Base-by-base conservation (phyloP, 2,797 vertebrate genomes). In the Sphenopsis melanotis region DNA sequence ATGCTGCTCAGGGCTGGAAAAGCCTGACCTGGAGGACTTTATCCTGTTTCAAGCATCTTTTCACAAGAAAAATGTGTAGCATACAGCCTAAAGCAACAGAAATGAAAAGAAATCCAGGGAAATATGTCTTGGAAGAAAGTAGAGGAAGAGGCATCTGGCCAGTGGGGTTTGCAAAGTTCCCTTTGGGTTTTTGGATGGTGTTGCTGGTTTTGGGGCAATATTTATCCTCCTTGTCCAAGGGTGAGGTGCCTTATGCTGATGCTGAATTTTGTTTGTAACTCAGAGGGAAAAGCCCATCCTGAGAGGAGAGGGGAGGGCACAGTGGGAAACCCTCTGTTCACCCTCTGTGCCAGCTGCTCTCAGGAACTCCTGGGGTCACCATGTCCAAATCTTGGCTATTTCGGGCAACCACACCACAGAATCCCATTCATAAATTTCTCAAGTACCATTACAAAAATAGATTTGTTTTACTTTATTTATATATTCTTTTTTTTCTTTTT, bases 321-420 rank as follows among this genome's bases (percentile, higher is more conserved):
- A 65, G 80, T 18, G 70, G 80, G 83, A 94, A 95, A 60, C 55
- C 60, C 57, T 50, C 65, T 34, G 66, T 59, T 57, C 29, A 15
- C 0, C 94, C 78, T 87, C 89, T 2, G 61, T 96, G 91, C 95
- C 93, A 96, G 91, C 94, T 91, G 91, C 88, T 90, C 46, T 83
- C 87, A 36, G 94, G 91, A 93, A 78, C 94, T 90, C 63, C 70
- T 93, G 85, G 83, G 96, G 85, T 96, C 90, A 72, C 65, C 90
- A 69, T 86, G 87, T 94, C 91, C 86, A 88, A 96, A 95, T 96
- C 94, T 95, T 90, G 41, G 95, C 95, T 96, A 96, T 96, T 96
- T 96, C 0, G 0, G 88, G 95, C 93, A 95, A 94, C 47, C 80
- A 89, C 93, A 94, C 90, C 79, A 71, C 72, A 90, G 87, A 94